These are phyloP conservation scores for Trachops cirrhosus DNA, from an alignment of 2,797 vertebrate genomes.

Conservation along the genomic window DNA sequence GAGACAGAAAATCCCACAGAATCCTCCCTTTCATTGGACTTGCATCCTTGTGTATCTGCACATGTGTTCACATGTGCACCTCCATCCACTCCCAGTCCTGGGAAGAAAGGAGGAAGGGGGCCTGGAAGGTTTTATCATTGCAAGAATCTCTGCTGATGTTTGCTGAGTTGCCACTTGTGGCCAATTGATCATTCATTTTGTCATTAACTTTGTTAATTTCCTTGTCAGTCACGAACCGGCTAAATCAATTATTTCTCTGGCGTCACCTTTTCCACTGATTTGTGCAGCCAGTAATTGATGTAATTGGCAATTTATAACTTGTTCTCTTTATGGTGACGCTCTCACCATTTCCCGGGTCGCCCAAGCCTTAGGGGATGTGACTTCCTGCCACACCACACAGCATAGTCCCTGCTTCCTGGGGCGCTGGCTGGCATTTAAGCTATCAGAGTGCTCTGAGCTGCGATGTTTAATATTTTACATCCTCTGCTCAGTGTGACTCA, in stretches of 20 bases:
- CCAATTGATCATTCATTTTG: not conserved
- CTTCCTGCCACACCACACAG: not conserved
- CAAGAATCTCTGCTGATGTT: not conserved
- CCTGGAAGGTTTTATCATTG: not conserved
- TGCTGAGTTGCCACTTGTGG: not conserved
- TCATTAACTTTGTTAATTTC: not conserved
- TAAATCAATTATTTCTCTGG: not conserved
- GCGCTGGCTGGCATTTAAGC: not conserved
- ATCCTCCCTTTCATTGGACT: not conserved
- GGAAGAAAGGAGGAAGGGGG: not conserved
- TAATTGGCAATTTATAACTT: not conserved
- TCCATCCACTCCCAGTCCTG: not conserved
- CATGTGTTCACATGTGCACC: rapidly evolving
- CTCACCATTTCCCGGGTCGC: not conserved
- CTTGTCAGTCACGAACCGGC: not conserved
- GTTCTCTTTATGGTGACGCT: not conserved
- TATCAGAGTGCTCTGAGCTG: not conserved
- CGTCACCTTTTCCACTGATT: not conserved
- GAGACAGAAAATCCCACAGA: not conserved
- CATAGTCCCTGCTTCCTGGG: not conserved
- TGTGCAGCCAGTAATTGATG: not conserved
- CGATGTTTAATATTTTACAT: not conserved
- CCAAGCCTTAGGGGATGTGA: not conserved
- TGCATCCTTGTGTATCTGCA: not conserved
- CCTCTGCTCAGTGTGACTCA: not conserved